Percentiles rank a stretch among this genome's conserved stretches.
phyloP scores from a whole-genome alignment of 2,888 invertebrate species.

The Ditula angustiorana region DNA sequence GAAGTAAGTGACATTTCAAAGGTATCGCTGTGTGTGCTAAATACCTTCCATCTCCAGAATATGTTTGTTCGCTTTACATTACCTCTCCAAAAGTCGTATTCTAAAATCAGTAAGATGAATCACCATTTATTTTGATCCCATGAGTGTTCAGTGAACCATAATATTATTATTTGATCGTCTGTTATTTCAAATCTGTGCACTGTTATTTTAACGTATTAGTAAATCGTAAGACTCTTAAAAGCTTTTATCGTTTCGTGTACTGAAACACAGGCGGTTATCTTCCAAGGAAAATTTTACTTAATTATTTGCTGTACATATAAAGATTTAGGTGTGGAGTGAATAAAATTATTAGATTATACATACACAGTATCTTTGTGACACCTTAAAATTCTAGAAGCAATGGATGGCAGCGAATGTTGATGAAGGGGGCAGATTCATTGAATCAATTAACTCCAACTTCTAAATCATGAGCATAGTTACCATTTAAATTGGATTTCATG shows the following conservation, averaged over 20 bases:
- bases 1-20: no score
- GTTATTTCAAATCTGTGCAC: not conserved
- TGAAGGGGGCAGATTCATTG: not conserved
- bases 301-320: not conserved
- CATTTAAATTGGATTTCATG: slow-evolving; percentile 19
- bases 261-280: slow-evolving; percentile 8
- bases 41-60: no score
- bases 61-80: no score
- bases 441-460: not conserved
- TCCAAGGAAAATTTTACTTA: not conserved
- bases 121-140: not conserved
- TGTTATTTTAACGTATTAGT: not conserved
- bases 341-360: no score
- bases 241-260: slow-evolving; percentile 15
- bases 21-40: no score
- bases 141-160: not conserved
- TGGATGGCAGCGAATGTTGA: no score
- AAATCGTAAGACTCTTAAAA: slow-evolving; percentile 21
- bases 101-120: not conserved
- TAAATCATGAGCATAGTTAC: slow-evolving; percentile 15
- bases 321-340: no score
- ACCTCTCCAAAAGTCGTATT: no score
- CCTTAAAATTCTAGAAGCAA: no score
- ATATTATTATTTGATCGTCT: not conserved
- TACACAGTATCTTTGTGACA: no score